Base-by-base conservation (phyloP, 1,140 invertebrate species). In the Camponotus pennsylvanicus region DNA sequence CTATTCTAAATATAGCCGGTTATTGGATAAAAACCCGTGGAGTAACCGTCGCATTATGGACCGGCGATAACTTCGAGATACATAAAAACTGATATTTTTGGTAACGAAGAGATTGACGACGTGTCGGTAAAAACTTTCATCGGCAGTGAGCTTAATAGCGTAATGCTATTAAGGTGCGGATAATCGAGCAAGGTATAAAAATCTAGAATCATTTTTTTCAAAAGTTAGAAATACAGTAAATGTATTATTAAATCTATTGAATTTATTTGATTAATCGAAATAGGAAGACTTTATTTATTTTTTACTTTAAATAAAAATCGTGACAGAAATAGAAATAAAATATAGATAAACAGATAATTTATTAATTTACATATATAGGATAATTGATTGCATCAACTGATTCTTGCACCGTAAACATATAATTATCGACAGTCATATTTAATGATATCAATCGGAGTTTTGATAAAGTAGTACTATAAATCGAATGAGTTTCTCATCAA, bases 1-100 rank as follows among this genome's bases (percentile, higher is more conserved):
- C 52, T 61, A 61, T 42, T 82, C 66, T 86, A 86, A 86, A 82
- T 70, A 82, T 86, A 86, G 67, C 59, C 32, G 21, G 11, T 71
- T 27, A 86, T 86, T 70, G 63, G 55, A 86, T 82, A 82, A 86
- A 86, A 86, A 79, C 9, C 3, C 18, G 75, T 34, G 37, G 11
- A 85, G 42, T 40, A 27, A 85, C 18, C 63, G 21, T 55, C 42
- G 18, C 45, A 55, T 78, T 85, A 85, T 85, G 15, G 49, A 73
- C 11, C 40, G 79, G 11, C 52, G 79, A 82, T 82, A 82, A 71
- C 79, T 61, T 40, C 11, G 67, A 52, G 49, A 73, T 73, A 49
- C 40, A n/a, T 49, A 49, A 73, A 73, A 61, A 3, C 27, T 69
- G 63, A 40, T 32, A 71, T 71, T 73, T 45, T 70, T 32, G 18